These are phyloP conservation scores for Drosophila lacertosa DNA, from an alignment of 1,140 invertebrate species.

Conservation along the genomic window DNA sequence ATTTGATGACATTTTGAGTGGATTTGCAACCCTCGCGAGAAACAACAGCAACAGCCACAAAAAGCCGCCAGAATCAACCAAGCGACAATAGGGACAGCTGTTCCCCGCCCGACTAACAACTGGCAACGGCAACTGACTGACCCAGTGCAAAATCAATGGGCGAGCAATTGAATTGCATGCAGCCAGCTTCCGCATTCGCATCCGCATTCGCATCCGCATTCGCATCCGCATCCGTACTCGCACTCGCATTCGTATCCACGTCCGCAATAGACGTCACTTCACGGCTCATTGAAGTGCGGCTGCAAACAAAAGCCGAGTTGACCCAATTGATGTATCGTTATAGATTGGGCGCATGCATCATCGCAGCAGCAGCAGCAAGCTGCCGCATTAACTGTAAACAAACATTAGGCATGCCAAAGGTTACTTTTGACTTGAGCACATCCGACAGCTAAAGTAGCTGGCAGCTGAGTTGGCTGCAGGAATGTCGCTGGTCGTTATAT, in stretches of 20 bases:
- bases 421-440: slow-evolving; percentile 17
- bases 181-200: slow-evolving; percentile 33
- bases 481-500: slow-evolving; percentile 30
- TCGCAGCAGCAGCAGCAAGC: slow-evolving; percentile 8
- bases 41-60: no score
- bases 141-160: slow-evolving; percentile 54
- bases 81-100: slow-evolving; percentile 57
- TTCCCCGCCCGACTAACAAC: slow-evolving; percentile 20
- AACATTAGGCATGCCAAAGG: slow-evolving; percentile 34
- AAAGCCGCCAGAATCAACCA: neutral
- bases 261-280: slow-evolving; percentile 39
- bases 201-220: slow-evolving; percentile 41
- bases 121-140: slow-evolving; percentile 8
- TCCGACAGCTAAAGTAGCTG: slow-evolving; percentile 36
- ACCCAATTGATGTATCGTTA: slow-evolving; percentile 67
- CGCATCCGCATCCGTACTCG: slow-evolving; percentile 21
- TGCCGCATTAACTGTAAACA: slow-evolving; percentile 9
- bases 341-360: slow-evolving; percentile 24
- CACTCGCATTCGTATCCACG: slow-evolving; percentile 20
- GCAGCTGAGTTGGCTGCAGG: slow-evolving; percentile 10
- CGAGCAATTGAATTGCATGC: slow-evolving; percentile 41
- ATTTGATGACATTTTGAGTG: slow-evolving; percentile 75
- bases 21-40: slow-evolving; percentile 38
- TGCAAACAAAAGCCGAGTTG: slow-evolving; percentile 55
- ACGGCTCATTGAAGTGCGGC: slow-evolving; percentile 59